A percentile compares a stretch with the other conserved stretches of the same genome.
Evolutionary conservation across 2,113 vertebrate species (phyloP).

Genomic region (Stegastes partitus): DNA sequence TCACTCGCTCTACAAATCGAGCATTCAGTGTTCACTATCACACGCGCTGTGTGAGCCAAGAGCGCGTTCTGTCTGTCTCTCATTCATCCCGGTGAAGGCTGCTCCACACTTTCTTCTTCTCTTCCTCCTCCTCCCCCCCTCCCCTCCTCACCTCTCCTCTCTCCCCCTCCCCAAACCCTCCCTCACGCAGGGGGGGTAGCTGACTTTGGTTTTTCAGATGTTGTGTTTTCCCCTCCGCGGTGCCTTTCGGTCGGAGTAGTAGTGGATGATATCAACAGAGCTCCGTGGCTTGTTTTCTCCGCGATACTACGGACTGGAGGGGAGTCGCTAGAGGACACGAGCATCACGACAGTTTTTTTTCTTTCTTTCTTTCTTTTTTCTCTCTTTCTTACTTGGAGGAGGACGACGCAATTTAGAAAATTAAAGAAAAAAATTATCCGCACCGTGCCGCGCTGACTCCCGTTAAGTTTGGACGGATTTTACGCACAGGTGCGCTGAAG

Average conservation of each 20-base stretch:
- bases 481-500: slow-evolving; percentile 60
- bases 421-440: background rate
- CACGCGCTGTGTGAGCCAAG: slow-evolving; percentile 39
- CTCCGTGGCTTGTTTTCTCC: slow-evolving; percentile 32
- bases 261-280: slow-evolving; percentile 68
- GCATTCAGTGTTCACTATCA: slow-evolving; percentile 44
- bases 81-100: slow-evolving; percentile 68
- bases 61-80: slow-evolving; percentile 52
- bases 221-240: slow-evolving; percentile 19
- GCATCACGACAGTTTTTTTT: slow-evolving; percentile 61
- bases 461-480: slow-evolving; percentile 57
- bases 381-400: background rate
- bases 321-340: slow-evolving; percentile 61
- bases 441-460: slow-evolving; percentile 5
- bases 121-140: too few species aligned
- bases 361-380: slow-evolving; percentile 23
- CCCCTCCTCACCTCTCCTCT: background rate
- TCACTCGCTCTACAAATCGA: slow-evolving; percentile 55
- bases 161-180: background rate
- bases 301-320: slow-evolving; percentile 43
- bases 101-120: slow-evolving; percentile 45
- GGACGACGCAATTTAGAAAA: slow-evolving; percentile 5
- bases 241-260: slow-evolving; percentile 45
- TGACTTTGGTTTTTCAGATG: slow-evolving; percentile 42
- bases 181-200: slow-evolving; percentile 32